These are phyloP conservation scores for Sisyra nigra DNA, from an alignment of 2,888 invertebrate species.

Conservation along the genomic window DNA sequence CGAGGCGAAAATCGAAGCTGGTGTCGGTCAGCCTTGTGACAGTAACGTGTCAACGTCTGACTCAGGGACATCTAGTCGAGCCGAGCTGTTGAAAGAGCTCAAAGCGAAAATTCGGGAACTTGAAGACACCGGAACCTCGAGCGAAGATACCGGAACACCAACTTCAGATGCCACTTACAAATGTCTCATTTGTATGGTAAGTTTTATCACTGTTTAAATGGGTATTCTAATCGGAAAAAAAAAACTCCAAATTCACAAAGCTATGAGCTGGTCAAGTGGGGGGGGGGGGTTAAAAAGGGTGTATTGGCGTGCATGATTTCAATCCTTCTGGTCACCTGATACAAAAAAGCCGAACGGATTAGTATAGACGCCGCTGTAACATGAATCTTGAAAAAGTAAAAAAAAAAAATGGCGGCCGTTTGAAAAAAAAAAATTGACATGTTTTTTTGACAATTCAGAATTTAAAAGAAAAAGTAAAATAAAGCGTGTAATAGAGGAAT, in stretches of 20 bases:
- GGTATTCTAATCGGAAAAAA: neutral
- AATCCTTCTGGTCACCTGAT: too few relatives aligned
- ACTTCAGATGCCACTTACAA: slow-evolving; percentile 38
- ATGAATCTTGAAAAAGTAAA: too few relatives aligned
- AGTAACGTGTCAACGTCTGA: slow-evolving; percentile 30
- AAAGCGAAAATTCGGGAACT: slow-evolving; percentile 37
- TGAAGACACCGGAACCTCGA: slow-evolving; percentile 26
- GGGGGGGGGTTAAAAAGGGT: too few relatives aligned
- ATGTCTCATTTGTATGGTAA: slow-evolving; percentile 62
- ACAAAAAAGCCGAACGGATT: too few relatives aligned
- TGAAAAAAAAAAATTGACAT: too few relatives aligned
- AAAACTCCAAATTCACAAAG: neutral
- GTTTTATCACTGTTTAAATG: slow-evolving; percentile 14
- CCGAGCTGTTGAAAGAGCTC: slow-evolving; percentile 36
- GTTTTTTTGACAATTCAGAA: too few relatives aligned
- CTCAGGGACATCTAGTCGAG: slow-evolving; percentile 28
- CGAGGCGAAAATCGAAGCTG: slow-evolving; percentile 23
- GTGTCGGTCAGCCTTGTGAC: slow-evolving; percentile 24
- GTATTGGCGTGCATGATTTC: too few relatives aligned
- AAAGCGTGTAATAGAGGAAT: too few relatives aligned
- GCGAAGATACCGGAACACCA: slow-evolving; percentile 19
- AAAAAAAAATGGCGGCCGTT: too few relatives aligned
- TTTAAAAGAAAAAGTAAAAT: too few relatives aligned
- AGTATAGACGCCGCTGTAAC: too few relatives aligned
- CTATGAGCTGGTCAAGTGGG: too few relatives aligned